Base-by-base conservation (phyloP, 1,140 invertebrate species). In the Adoxophyes honmai region DNA sequence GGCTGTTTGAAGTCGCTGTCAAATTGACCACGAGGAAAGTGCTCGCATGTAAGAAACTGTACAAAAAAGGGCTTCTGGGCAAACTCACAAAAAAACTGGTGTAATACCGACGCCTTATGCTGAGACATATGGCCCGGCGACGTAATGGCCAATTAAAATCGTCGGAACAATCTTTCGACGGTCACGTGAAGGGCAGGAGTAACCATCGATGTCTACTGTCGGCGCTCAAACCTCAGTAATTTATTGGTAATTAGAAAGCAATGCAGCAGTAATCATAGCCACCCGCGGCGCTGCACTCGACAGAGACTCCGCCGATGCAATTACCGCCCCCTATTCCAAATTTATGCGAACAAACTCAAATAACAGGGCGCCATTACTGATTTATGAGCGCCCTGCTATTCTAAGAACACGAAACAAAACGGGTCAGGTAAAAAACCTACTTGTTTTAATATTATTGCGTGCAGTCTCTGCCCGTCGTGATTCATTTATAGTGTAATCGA, bases 291-390 rank as follows among this genome's bases (percentile, higher is more conserved):
- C 59, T 53, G 13, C 36, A 52, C 39, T 52, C n/a, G n/a, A n/a
- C n/a, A n/a, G 21, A 6, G 21, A 34, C 4, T 52, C 51, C 11
- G 9, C 52, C n/a, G 51, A 28, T 38, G 52, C 63, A 78, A 78
- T 78, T 79, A 78, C 75, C 57, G 62, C 52, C 69, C 38, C 61
- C 64, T 54, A 59, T 56, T 28, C 58, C 58, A 55, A 52, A 73
- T 73, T 72, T 76, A 77, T 74, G 72, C 75, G 68, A 52, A 71
- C 70, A 62, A 65, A 57, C 53, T 53, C 66, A 78, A 83, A 83
- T 83, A 76, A 81, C 68, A 81, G 80, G 78, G 78, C 80, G 76
- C 76, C 75, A 73, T 51, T 59, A 55, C 70, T 78, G 78, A 81
- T 82, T 82, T 82, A 82, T 73, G 72, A 73, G 35, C 55, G 53